A percentile compares a stretch with the other conserved stretches of the same genome.
These are phyloP conservation scores for Chaetops frenatus DNA, from an alignment of 2,113 vertebrate genomes.

Conservation along the genomic window DNA sequence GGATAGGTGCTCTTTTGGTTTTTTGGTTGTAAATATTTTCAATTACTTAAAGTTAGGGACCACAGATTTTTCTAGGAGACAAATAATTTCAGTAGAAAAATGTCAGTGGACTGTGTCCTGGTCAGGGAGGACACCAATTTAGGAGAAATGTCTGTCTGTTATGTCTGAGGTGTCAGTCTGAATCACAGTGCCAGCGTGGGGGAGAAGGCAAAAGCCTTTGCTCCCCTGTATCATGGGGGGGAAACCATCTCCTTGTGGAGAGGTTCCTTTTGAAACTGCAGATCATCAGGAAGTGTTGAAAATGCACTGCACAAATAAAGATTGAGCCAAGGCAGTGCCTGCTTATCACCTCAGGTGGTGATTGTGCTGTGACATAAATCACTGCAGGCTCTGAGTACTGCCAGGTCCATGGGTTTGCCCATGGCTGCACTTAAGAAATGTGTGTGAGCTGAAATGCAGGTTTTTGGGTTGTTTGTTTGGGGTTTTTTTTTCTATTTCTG, in stretches of 20 bases:
- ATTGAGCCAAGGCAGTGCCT: background rate
- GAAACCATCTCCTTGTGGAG: background rate
- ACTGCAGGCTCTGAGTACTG: accelerated
- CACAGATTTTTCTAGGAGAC: background rate
- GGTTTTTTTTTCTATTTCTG: background rate
- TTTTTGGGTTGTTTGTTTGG: background rate
- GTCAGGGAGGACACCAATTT: background rate
- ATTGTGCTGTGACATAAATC: background rate
- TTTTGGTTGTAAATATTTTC: background rate
- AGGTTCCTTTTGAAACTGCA: background rate
- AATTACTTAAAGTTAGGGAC: background rate
- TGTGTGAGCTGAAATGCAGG: background rate
- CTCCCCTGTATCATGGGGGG: background rate
- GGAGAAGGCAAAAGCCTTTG: background rate
- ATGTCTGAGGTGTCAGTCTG: background rate
- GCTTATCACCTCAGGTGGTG: background rate
- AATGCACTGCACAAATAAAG: background rate
- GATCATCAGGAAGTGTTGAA: background rate
- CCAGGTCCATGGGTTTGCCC: background rate
- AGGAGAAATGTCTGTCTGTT: background rate
- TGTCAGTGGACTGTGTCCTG: background rate
- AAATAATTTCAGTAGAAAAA: background rate
- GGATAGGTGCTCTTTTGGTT: background rate
- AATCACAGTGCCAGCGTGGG: background rate
- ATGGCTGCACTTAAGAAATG: background rate